Evolutionary conservation across 1,140 invertebrate genomes (phyloP).

Genomic region (Brachionus sp.): DNA sequence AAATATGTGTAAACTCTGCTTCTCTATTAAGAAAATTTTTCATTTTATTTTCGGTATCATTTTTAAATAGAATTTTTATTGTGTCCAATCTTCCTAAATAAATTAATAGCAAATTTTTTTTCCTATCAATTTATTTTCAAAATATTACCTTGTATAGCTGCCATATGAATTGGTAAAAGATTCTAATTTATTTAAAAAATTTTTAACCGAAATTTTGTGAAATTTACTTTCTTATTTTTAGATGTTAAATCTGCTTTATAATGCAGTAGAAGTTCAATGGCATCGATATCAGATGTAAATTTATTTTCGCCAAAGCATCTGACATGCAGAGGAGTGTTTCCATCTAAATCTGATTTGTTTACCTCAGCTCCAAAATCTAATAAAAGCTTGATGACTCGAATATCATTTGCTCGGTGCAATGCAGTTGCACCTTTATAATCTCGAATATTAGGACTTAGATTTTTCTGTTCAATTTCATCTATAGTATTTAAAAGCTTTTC

Average conservation of each 20-base stretch:
- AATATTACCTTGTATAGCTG: constrained; percentile 55
- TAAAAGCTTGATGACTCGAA: constrained; percentile 53
- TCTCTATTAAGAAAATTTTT: constrained; percentile 50
- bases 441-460: constrained; percentile 46
- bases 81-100: constrained; percentile 49
- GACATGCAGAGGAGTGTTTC: constrained; percentile 58
- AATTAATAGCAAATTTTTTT: neutral
- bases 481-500: constrained; percentile 63
- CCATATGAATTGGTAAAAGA: constrained; percentile 57
- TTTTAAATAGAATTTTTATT: constrained; percentile 51
- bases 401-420: constrained; percentile 53
- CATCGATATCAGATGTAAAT: constrained; percentile 51
- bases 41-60: constrained; percentile 51
- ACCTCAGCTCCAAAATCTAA: constrained; percentile 54
- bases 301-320: constrained; percentile 58
- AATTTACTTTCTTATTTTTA: constrained; percentile 53
- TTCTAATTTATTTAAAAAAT: constrained; percentile 48
- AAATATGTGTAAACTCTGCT: constrained; percentile 49
- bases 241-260: constrained; percentile 51
- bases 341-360: constrained; percentile 54
- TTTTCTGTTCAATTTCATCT: constrained; percentile 51
- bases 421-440: constrained; percentile 58
- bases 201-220: neutral
- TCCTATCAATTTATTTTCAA: neutral
- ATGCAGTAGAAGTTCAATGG: constrained; percentile 53